Percentiles rank a stretch among this genome's conserved stretches.
These are phyloP conservation scores for Melipona beecheii DNA, from an alignment of 2,888 invertebrate species.

Conservation along the genomic window DNA sequence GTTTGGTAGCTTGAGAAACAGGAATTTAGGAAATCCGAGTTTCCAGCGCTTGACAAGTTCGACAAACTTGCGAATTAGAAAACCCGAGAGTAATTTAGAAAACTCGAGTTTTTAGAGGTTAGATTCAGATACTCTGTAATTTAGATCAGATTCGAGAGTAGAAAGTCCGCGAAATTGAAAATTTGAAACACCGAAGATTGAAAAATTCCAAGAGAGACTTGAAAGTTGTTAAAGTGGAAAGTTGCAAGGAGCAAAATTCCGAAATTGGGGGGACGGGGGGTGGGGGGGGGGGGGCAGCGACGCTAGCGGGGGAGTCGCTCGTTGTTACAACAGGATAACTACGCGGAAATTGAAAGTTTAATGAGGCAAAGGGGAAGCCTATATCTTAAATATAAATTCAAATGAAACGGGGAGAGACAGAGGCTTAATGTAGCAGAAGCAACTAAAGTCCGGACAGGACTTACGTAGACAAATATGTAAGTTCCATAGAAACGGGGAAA, in stretches of 20 bases:
- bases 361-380: not conserved
- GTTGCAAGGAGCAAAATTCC: too few species aligned
- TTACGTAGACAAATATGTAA: constrained; percentile 40
- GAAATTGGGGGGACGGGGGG: too few species aligned
- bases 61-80: not conserved
- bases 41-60: not conserved
- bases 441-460: constrained; percentile 16
- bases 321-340: not conserved
- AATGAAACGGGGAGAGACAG: not conserved
- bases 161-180: not conserved
- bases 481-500: constrained; percentile 18
- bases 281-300: too few species aligned
- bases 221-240: not conserved
- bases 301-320: not conserved
- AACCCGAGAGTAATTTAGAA: not conserved
- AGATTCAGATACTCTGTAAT: not conserved
- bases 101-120: not conserved
- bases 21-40: not conserved
- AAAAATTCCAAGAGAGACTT: not conserved
- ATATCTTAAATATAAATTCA: constrained; percentile 37
- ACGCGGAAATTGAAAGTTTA: not conserved
- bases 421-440: constrained; percentile 32
- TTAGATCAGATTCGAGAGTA: too few species aligned
- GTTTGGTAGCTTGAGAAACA: not conserved
- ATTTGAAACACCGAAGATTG: not conserved